A percentile compares a stretch with the other conserved stretches of the same genome.
Conservation (phyloP, 2,113 vertebrate species). For the Epinephelus lanceolatus region DNA sequence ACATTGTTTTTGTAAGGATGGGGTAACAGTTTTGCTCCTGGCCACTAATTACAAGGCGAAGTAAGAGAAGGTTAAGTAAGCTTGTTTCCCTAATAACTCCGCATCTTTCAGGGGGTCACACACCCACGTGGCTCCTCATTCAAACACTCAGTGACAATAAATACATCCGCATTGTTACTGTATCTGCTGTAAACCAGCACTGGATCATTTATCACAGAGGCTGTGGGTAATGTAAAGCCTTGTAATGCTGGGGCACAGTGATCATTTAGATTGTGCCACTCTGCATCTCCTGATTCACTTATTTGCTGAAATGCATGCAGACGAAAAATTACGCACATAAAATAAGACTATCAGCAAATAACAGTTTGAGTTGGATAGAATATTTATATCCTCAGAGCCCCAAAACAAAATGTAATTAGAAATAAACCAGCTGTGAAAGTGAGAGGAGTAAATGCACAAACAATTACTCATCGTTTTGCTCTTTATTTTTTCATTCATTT, state of each 20-base stretch:
- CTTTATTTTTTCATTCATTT: neutral
- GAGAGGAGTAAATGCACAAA: neutral
- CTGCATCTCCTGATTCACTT: slow-evolving; percentile 40
- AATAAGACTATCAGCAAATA: slow-evolving; percentile 18
- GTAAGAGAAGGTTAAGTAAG: slow-evolving; percentile 84
- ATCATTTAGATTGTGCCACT: slow-evolving; percentile 68
- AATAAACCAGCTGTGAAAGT: slow-evolving; percentile 39
- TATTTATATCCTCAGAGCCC: slow-evolving; percentile 10
- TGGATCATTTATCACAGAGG: slow-evolving; percentile 40
- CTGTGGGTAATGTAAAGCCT: slow-evolving; percentile 53
- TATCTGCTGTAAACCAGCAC: slow-evolving; percentile 10
- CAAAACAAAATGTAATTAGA: slow-evolving; percentile 9
- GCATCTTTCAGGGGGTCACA: slow-evolving; percentile 74
- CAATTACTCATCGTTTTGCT: slow-evolving; percentile 3
- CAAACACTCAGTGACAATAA: slow-evolving; percentile 57
- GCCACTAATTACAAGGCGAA: slow-evolving; percentile 82
- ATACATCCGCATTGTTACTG: slow-evolving; percentile 35
- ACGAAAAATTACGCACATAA: slow-evolving; percentile 42
- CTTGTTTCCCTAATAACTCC: slow-evolving; percentile 82
- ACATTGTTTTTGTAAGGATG: slow-evolving; percentile 87
- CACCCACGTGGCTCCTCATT: slow-evolving; percentile 65
- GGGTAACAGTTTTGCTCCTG: slow-evolving; percentile 78
- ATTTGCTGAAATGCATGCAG: slow-evolving; percentile 27
- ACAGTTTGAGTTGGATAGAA: slow-evolving; percentile 4
- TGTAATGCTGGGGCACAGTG: slow-evolving; percentile 35